phyloP scores from a whole-genome alignment of 2,113 vertebrate genomes.

The Peromyscus polionotus region DNA sequence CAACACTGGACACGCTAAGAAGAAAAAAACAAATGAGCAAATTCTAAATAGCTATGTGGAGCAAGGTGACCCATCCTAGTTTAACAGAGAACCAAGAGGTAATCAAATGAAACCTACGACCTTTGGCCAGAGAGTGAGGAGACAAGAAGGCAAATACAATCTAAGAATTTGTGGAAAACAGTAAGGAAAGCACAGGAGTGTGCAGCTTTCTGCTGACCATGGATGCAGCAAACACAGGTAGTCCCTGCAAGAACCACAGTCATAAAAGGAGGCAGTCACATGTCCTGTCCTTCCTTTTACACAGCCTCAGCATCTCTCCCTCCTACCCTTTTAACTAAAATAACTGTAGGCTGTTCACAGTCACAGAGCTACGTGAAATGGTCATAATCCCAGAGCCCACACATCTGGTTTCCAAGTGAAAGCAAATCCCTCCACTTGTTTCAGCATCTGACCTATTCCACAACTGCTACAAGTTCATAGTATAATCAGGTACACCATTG shows the following conservation, averaged over 20 bases:
- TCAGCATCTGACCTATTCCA: conserved; percentile 3
- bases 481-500: background rate
- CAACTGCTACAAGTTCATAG: background rate
- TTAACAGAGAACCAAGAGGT: conserved; percentile 87
- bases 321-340: conserved; percentile 52
- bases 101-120: conserved; percentile 88
- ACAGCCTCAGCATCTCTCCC: conserved; percentile 56
- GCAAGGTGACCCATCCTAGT: conserved; percentile 86
- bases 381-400: conserved; percentile 59
- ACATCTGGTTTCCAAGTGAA: conserved; percentile 72
- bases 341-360: conserved; percentile 71
- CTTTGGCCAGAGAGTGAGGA: conserved; percentile 83
- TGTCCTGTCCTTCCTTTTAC: conserved; percentile 56
- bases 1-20: conserved; percentile 82
- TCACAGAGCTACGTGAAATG: conserved; percentile 59
- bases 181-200: conserved; percentile 77
- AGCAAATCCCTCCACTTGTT: conserved; percentile 56
- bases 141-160: conserved; percentile 82
- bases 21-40: conserved; percentile 73
- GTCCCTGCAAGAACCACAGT: conserved; percentile 54
- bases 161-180: conserved; percentile 83
- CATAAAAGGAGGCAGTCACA: conserved; percentile 56
- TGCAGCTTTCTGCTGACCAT: conserved; percentile 59
- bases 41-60: conserved; percentile 82
- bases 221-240: conserved; percentile 29